Evolutionary conservation across 1,140 invertebrate species (phyloP).

Genomic region (Heliconius hewitsoni): DNA sequence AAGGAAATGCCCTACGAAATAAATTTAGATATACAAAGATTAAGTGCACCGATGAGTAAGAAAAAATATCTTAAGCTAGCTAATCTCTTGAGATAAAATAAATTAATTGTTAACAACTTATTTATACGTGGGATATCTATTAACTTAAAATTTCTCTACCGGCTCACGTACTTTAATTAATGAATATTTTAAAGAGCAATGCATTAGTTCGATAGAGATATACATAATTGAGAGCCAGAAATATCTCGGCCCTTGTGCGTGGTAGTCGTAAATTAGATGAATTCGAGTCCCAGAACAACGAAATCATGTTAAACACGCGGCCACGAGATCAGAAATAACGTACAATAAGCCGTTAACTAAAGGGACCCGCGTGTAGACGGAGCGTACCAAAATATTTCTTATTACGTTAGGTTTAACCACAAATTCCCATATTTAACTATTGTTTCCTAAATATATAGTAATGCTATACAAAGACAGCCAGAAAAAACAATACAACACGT

Average conservation of each 20-base stretch:
- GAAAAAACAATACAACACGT: slow-evolving; percentile 65
- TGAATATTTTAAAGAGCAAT: slow-evolving; percentile 49
- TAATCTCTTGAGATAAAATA: not conserved
- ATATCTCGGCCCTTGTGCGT: slow-evolving; percentile 55
- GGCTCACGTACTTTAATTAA: slow-evolving; percentile 58
- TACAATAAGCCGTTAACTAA: slow-evolving; percentile 33
- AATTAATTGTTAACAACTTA: slow-evolving; percentile 3
- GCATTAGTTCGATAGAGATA: slow-evolving; percentile 43
- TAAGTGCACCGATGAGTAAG: not conserved
- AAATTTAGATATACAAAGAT: not conserved
- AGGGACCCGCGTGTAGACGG: slow-evolving; percentile 16
- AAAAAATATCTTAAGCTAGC: not conserved
- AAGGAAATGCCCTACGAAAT: not conserved
- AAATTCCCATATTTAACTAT: slow-evolving; percentile 24
- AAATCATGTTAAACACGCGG: slow-evolving; percentile 57
- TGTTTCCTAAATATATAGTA: slow-evolving; percentile 48
- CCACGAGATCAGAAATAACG: slow-evolving; percentile 57
- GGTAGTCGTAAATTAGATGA: slow-evolving; percentile 51
- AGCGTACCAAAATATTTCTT: slow-evolving; percentile 22
- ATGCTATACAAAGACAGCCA: slow-evolving; percentile 51
- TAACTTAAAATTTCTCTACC: not conserved
- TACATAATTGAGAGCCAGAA: slow-evolving; percentile 55
- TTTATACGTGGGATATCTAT: not conserved
- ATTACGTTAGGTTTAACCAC: slow-evolving; percentile 15
- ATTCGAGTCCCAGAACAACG: slow-evolving; percentile 51